Conservation (phyloP, 35 echinoderm and acorn worm species). For the Lytechinus pictus region DNA sequence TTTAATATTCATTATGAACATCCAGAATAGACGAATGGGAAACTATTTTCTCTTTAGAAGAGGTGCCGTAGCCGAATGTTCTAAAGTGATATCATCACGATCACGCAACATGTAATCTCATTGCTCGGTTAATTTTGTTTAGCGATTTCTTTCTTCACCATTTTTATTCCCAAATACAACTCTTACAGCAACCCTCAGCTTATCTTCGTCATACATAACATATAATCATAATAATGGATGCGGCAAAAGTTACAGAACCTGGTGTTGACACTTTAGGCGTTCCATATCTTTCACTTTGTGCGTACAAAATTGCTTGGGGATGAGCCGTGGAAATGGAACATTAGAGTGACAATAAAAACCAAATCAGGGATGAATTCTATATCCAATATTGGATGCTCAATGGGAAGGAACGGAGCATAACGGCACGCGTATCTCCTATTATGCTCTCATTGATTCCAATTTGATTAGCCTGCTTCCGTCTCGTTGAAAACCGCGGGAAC, state of each 20-base stretch:
- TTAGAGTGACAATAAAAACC: background rate
- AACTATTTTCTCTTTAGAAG: too few species aligned
- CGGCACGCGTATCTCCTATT: background rate
- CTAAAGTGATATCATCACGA: too few species aligned
- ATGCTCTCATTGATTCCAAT: background rate
- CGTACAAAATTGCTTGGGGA: background rate
- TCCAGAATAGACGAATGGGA: too few species aligned
- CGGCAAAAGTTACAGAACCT: background rate
- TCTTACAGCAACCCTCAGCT: background rate
- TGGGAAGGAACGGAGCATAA: background rate
- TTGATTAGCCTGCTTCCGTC: conserved; percentile 8
- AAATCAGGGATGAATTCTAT: background rate
- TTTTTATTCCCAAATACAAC: background rate
- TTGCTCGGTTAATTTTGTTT: too few species aligned
- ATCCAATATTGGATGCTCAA: background rate
- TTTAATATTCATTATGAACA: too few species aligned
- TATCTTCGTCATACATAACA: background rate
- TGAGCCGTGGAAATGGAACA: background rate
- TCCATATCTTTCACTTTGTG: background rate
- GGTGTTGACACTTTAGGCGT: background rate
- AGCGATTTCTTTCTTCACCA: too few species aligned
- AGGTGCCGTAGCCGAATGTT: too few species aligned
- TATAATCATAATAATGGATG: background rate
- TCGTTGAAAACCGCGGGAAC: background rate
- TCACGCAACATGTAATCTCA: too few species aligned